Evolutionary conservation across 1,140 invertebrate genomes (phyloP).

Genomic region (Gerris buenoi): DNA sequence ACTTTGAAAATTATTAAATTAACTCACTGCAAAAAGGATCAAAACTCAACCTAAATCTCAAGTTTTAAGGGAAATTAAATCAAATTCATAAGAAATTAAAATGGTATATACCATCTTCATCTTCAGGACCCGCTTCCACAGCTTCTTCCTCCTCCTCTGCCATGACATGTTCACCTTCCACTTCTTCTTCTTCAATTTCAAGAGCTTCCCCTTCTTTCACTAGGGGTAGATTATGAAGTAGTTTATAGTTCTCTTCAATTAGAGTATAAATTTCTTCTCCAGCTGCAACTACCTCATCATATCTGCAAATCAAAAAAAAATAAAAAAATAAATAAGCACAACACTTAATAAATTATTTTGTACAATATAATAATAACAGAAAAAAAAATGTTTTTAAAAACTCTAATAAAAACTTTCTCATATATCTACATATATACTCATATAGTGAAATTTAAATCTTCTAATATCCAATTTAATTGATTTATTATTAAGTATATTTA

Average conservation of each 20-base stretch:
- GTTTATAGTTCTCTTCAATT: conserved; percentile 42
- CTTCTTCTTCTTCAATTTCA: conserved; percentile 10
- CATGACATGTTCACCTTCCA: no score
- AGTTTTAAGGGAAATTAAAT: no score
- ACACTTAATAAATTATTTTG: no score
- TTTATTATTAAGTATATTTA: no score
- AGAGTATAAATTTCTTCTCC: conserved; percentile 39
- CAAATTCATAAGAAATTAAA: background rate
- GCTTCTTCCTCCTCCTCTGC: conserved; percentile 12
- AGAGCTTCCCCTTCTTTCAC: background rate
- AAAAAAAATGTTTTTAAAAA: no score
- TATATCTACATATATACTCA: no score
- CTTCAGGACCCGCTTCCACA: conserved; percentile 5
- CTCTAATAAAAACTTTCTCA: no score
- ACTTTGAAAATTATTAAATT: background rate
- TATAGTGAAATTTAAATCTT: no score
- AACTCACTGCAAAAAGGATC: background rate
- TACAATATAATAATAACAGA: no score
- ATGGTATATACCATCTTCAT: background rate
- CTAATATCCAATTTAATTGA: no score
- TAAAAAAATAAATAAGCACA: no score
- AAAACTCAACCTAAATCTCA: no score
- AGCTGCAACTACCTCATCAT: conserved; percentile 37
- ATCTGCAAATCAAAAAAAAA: conserved; percentile 32
- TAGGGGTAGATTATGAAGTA: background rate